Evolutionary conservation across 2,888 invertebrate genomes (phyloP).

Genomic region (Byasa hedistus): DNA sequence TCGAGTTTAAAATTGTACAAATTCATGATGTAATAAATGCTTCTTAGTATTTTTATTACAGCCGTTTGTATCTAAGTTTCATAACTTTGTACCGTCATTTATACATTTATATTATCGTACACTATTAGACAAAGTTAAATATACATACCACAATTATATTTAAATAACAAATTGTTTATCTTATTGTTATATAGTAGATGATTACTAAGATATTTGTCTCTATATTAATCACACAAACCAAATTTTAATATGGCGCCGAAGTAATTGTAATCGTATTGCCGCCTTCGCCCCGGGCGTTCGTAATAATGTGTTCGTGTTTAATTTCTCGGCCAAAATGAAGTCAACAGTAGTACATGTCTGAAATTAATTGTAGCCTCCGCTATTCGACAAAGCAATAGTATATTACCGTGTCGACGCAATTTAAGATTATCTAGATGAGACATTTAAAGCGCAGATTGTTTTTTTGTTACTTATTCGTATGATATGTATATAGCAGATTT

Average conservation of each 20-base stretch:
- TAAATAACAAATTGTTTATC: background rate
- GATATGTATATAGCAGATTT: no score
- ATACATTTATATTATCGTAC: no score
- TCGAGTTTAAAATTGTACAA: no score
- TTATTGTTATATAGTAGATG: background rate
- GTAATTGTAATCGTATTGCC: constrained; percentile 20
- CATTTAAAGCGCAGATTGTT: background rate
- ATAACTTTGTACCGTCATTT: no score
- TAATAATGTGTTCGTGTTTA: constrained; percentile 55
- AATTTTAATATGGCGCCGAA: constrained; percentile 22
- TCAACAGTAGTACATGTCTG: constrained; percentile 56
- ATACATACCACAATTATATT: background rate
- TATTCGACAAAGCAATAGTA: constrained; percentile 56
- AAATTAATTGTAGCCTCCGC: constrained; percentile 64
- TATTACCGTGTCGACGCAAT: constrained; percentile 31
- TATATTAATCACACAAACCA: constrained; percentile 8
- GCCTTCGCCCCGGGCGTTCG: constrained; percentile 38
- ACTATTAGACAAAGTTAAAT: no score
- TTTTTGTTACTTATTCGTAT: no score
- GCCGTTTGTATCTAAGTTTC: no score
- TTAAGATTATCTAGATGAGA: constrained; percentile 11
- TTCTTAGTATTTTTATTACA: no score
- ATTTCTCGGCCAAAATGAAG: constrained; percentile 55
- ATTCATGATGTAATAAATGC: no score
- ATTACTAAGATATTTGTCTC: background rate